Evolutionary conservation across 2,113 vertebrate genomes (phyloP).

Genomic region (Leptodactylus fuscus): DNA sequence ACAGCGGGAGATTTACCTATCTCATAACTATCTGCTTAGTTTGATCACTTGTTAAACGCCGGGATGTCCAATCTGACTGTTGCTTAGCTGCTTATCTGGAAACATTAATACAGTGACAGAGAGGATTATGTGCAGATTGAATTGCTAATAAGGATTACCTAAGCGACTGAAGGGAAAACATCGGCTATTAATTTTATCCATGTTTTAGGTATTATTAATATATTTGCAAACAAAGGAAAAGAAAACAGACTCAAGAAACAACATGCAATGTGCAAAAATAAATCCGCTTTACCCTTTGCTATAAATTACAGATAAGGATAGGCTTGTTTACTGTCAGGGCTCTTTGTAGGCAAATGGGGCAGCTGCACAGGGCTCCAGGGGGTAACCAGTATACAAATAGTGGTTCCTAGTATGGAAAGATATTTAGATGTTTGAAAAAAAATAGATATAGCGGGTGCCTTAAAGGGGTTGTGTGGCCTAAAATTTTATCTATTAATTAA

Average conservation of each 20-base stretch:
- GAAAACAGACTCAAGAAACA: neutral
- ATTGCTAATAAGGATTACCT: slow-evolving; percentile 25
- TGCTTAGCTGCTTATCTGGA: neutral
- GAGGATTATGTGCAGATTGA: slow-evolving; percentile 9
- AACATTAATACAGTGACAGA: neutral
- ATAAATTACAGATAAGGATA: neutral
- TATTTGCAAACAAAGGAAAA: neutral
- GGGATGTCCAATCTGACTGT: neutral
- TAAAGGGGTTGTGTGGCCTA: no score
- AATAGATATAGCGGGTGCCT: no score
- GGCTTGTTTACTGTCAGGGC: no score
- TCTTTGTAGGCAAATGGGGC: no score
- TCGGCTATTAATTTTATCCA: neutral
- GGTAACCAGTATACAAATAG: no score
- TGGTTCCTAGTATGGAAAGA: no score
- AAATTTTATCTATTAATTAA: no score
- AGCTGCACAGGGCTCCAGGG: no score
- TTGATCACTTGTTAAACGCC: neutral
- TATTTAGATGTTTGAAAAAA: no score
- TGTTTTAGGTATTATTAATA: neutral
- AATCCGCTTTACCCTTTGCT: neutral
- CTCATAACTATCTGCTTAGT: neutral
- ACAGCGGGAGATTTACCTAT: neutral
- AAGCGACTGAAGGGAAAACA: neutral
- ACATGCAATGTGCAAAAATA: neutral